Conservation (phyloP, 2,113 vertebrate species). For the Columba janthina region DNA sequence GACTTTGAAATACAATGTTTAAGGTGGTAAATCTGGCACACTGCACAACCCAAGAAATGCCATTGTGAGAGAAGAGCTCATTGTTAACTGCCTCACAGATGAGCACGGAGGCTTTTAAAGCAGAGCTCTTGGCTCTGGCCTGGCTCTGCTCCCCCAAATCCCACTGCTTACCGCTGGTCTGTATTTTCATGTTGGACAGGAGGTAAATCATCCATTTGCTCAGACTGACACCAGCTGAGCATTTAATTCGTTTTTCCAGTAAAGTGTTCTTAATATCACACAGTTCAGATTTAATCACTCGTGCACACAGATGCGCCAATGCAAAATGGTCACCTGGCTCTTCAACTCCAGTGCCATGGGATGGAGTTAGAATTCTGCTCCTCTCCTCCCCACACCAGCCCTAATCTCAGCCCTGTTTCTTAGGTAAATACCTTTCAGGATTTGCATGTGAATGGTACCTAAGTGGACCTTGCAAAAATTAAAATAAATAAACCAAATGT, state of each 20-base stretch:
- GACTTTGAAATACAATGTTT: neutral
- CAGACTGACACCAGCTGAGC: neutral
- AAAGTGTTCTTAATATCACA: neutral
- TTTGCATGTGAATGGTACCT: neutral
- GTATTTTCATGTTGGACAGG: neutral
- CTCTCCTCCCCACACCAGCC: neutral
- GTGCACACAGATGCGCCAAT: neutral
- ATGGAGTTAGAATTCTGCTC: neutral
- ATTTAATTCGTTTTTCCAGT: neutral
- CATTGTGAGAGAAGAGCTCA: neutral
- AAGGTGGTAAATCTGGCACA: neutral
- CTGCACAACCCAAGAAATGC: neutral
- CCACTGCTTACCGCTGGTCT: neutral
- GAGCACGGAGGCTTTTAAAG: neutral
- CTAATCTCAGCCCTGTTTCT: neutral
- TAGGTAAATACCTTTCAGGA: neutral
- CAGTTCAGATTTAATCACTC: neutral
- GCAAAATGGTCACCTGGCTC: accelerated
- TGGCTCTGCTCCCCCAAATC: too few relatives aligned
- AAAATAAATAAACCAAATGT: neutral
- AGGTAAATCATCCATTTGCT: neutral
- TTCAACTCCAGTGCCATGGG: accelerated
- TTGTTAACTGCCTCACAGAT: neutral
- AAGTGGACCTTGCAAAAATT: neutral
- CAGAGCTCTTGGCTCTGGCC: neutral